Evolutionary conservation across 2,113 vertebrate genomes (phyloP), one percentile per base, ranked within the genome.

Genomic region (Anseranas semipalmata): DNA sequence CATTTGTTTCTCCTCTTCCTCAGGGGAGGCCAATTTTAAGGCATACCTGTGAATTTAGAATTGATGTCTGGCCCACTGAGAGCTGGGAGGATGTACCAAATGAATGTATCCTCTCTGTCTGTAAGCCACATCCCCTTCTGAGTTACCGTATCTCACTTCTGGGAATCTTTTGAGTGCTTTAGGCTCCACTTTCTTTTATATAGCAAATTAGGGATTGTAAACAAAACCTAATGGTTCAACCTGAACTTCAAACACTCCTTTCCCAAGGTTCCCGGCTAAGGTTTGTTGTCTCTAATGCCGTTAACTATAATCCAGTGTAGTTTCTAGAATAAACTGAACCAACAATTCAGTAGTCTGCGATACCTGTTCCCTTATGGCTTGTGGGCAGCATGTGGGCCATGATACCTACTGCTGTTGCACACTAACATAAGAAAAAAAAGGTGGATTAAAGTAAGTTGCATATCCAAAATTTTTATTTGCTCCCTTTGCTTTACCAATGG

Each of bases 111-210:
- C 83, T 93, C 82, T 85, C 75, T 53, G 35, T 68, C 63, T 85
- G 53, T 10, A 94, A 96, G 93, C 96, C 95, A 93, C 94, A 95
- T 96, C 96, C 96, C 96, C 88, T 94, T 63, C 93, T 65, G 85
- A 78, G 95, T 85, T 96, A 68, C 85, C 1, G 15, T 56, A 1
- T 78, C 80, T 94, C 93, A 71, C 96, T 96, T 96, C 95, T 96
- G 96, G 96, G 96, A 96, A 90, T 91, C 94, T 96, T 96, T 75
- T 89, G 96, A 96, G 96, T 96, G 96, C 93, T 96, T 97, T 74
- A 75, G 90, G 62, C 90, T 96, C 88, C 48, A 68, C 76, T 96
- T 92, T 92, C n/a, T 93, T 84, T 72, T 59, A 9, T 77, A 43
- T 66, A 72, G 90, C 74, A 92, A 97, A 94, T 92, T 78, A 89